Base-by-base conservation (phyloP, 1,140 invertebrate species). In the Drosophila nebulosa region DNA sequence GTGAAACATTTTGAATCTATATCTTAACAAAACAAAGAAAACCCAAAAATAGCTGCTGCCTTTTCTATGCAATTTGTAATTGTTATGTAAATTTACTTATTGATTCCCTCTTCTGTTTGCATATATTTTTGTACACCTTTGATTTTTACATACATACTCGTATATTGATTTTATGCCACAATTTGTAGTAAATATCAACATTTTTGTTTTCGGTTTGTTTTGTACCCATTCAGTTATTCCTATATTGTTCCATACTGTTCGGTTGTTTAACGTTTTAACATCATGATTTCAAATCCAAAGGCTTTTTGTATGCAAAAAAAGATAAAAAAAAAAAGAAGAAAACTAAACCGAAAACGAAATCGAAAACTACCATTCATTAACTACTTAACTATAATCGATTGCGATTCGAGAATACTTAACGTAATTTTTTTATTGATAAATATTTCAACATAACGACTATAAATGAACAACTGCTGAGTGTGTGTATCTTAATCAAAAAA, bases 401-500 rank as follows among this genome's bases (percentile, higher is more conserved):
- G 69, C 69, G 51, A 81, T 83, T 71, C 57, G 64, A 84, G 42
- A 78, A 69, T 64, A 88, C 74, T 78, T 76, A 69, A 69, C 59
- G 61, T 30, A 30, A 63, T 72, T 75, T 72, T 75, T 52, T 79
- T 75, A 78, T 56, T 68, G 50, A 78, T n/a, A 62, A 58, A 32
- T 32, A 58, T 66, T 46, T 46, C 18, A 22, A 73, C 18, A 69
- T 64, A 51, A 60, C 57, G 67, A 78, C 39, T 62, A 71, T 42
- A 32, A 24, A 10, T 32, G 30, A 32, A 32, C 30, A 75, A 52
- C 46, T 76, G 78, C 78, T 83, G 30, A 88, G 69, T 70, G 88
- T 90, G 88, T 90, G 71, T 90, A 90, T 90, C 88, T 90, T 90
- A 90, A 90, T 90, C 50, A 90, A 90, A 90, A 88, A 88, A 88